Base-by-base conservation (phyloP, 2,113 vertebrate genomes). In the Saccopteryx leptura region DNA sequence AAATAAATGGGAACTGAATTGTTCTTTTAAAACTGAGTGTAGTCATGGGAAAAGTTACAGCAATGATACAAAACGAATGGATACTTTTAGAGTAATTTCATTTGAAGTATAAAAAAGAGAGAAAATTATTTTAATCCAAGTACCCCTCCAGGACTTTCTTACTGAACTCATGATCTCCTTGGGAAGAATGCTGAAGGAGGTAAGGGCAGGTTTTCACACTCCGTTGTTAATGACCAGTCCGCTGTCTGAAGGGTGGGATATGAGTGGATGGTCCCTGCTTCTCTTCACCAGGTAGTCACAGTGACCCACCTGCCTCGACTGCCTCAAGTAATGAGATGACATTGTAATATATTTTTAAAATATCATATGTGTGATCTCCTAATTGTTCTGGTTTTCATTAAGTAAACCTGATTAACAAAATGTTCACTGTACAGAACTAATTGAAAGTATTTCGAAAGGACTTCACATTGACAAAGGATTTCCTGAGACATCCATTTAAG, bases 381-480 rank as follows among this genome's bases (percentile, higher is more conserved):
- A 48, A 23, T n/a, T 72, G 18, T 84, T 94, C 74, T 82, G 14
- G 8, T 84, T 88, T 82, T 7, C 95, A 76, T 87, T 84, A 52
- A 79, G 74, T 84, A 92, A 92, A 61, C 75, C 46, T 65, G 21
- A 85, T 63, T 80, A 87, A 86, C 54, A 68, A n/a, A 91, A 82
- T 72, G 88, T 79, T 19, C 56, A 18, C 17, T 65, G 12, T 75
- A 46, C 9, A 79, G 79, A 97, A 71, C 50, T 71, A 88, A 84
- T 68, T 65, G 56, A 61, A 96, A 65, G 11, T 72, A 78, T 84
- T 93, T 93, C 50, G 78, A 23, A 71, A 85, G 26, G 69, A 76
- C 17, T 89, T 93, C 14, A 82, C 31, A 48, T 92, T 94, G 60
- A 81, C 78, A 95, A 76, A 95, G 46, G 26, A 68, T 95, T 94